These are phyloP conservation scores for Trichonephila clavipes DNA, from an alignment of 1,140 invertebrate species.

Conservation along the genomic window DNA sequence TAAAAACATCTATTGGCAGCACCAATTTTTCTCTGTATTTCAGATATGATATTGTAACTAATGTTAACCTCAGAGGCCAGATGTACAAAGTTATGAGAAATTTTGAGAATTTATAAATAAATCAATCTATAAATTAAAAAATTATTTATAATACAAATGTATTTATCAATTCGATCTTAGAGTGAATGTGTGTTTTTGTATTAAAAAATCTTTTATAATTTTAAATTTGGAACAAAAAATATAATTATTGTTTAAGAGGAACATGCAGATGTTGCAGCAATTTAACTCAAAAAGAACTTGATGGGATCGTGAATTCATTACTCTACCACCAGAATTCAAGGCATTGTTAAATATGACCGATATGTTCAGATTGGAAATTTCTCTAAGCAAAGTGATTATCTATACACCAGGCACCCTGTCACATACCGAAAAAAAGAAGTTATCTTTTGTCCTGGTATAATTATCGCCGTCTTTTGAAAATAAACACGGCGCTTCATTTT, in stretches of 20 bases:
- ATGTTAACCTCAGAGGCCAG: too few species aligned
- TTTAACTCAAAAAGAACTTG: not conserved
- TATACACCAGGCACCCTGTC: slow-evolving; percentile 3
- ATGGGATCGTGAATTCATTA: slow-evolving; percentile 1
- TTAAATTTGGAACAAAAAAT: too few species aligned
- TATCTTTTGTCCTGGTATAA: not conserved
- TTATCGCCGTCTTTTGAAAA: slow-evolving; percentile 33
- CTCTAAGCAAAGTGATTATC: slow-evolving; percentile 6
- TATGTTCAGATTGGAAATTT: not conserved
- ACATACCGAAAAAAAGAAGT: not conserved
- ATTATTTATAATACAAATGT: too few species aligned
- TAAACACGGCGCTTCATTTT: slow-evolving; percentile 39
- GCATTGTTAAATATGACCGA: slow-evolving; percentile 6
- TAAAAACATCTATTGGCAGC: too few species aligned
- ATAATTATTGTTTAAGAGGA: too few species aligned
- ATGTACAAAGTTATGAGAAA: too few species aligned
- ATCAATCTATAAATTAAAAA: too few species aligned
- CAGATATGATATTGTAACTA: too few species aligned
- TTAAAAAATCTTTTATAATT: not conserved
- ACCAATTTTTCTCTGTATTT: too few species aligned
- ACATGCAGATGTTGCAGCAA: not conserved
- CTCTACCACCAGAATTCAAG: not conserved
- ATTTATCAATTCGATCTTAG: too few species aligned
- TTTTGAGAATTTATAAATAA: too few species aligned
- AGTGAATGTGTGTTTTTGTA: too few species aligned